Evolutionary conservation across 2,797 vertebrate genomes (phyloP).

Genomic region (Anabas testudineus): DNA sequence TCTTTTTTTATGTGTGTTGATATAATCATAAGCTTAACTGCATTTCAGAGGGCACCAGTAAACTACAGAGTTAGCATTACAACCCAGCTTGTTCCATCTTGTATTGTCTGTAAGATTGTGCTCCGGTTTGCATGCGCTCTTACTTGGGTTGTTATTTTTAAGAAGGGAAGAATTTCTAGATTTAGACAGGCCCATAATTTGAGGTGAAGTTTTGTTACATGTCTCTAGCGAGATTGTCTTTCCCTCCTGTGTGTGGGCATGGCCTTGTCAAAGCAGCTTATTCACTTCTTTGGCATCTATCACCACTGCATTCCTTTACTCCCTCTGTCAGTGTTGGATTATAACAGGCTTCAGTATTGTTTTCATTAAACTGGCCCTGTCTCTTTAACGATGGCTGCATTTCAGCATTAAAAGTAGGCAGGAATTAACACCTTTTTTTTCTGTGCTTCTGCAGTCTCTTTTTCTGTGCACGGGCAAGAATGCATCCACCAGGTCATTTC

Average conservation of each 20-base stretch:
- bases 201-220: slow-evolving; percentile 19
- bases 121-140: background rate
- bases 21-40: slow-evolving; percentile 3
- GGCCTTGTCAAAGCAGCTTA: slow-evolving; percentile 35
- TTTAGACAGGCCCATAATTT: slow-evolving; percentile 10
- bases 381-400: slow-evolving; percentile 4
- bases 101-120: slow-evolving; percentile 17
- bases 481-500: slow-evolving; percentile 54
- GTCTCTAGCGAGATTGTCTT: slow-evolving; percentile 11
- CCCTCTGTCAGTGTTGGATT: slow-evolving; percentile 16
- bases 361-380: slow-evolving; percentile 7
- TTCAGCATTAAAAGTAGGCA: slow-evolving; percentile 2
- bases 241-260: slow-evolving; percentile 20
- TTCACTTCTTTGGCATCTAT: slow-evolving; percentile 43
- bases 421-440: background rate
- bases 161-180: background rate
- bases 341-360: slow-evolving; percentile 31
- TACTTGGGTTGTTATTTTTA: background rate
- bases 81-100: slow-evolving; percentile 37
- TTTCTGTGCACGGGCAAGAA: slow-evolving; percentile 3
- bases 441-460: slow-evolving; percentile 24
- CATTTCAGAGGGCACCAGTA: slow-evolving; percentile 1
- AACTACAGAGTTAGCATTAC: slow-evolving; percentile 16
- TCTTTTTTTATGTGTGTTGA: background rate
- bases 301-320: slow-evolving; percentile 43